Evolutionary conservation across 1,140 invertebrate genomes (phyloP).

Genomic region (Intoshia linei): DNA sequence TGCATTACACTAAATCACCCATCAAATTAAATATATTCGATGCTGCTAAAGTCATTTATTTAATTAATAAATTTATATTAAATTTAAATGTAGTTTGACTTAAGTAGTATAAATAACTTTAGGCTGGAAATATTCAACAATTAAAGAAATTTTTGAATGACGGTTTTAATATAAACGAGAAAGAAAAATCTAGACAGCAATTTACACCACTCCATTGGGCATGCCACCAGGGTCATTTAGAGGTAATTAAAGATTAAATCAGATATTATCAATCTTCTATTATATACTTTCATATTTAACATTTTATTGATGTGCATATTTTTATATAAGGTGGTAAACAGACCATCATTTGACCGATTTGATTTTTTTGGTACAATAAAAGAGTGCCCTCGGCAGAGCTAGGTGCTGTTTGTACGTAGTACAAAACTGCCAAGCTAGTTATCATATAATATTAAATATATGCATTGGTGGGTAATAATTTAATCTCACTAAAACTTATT

Average conservation of each 20-base stretch:
- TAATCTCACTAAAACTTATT: neutral
- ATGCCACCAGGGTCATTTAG: constrained; percentile 16
- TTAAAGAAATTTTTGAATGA: constrained; percentile 19
- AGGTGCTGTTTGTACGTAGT: neutral
- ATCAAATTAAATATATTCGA: too few species aligned
- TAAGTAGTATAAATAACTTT: too few species aligned
- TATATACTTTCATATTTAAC: neutral
- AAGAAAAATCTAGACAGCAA: constrained; percentile 16
- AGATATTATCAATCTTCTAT: neutral
- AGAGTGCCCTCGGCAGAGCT: neutral
- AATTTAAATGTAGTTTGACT: too few species aligned
- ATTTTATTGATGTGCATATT: neutral
- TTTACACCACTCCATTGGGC: constrained; percentile 22
- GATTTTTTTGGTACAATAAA: neutral
- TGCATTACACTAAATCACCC: too few species aligned
- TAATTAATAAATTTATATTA: too few species aligned
- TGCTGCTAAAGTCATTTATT: too few species aligned
- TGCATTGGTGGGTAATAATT: neutral
- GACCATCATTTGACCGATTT: neutral
- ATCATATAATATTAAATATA: neutral
- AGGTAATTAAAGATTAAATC: constrained; percentile 10
- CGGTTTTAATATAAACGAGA: constrained; percentile 21
- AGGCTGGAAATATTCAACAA: constrained; percentile 15
- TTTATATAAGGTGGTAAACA: neutral
- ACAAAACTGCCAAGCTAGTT: neutral